A percentile compares a stretch with the other conserved stretches of the same genome.
Evolutionary conservation across 2,888 invertebrate genomes (phyloP).

Genomic region (Lissonota sp.): DNA sequence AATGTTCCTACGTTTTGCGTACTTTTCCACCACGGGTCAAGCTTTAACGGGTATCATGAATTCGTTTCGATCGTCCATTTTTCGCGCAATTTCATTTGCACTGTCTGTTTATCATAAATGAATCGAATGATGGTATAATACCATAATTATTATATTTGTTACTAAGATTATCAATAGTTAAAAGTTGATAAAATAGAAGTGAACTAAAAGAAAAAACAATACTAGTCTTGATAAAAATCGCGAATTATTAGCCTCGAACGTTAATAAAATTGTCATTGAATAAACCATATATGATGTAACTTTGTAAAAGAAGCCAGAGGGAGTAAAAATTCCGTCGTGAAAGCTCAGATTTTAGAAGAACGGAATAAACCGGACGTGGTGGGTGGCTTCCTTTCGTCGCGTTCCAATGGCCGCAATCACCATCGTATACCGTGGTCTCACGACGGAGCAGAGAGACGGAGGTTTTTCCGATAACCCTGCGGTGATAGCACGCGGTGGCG

Average conservation of each 20-base stretch:
- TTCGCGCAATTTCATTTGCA: not conserved
- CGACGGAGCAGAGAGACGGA: slow-evolving; percentile 25
- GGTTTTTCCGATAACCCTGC: slow-evolving; percentile 64
- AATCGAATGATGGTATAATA: too few relatives aligned
- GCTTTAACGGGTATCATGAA: too few relatives aligned
- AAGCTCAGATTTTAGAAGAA: slow-evolving; percentile 50
- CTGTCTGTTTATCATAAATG: too few relatives aligned
- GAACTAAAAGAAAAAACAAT: too few relatives aligned
- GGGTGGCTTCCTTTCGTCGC: slow-evolving; percentile 29
- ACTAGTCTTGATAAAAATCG: not conserved
- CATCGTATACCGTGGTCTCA: not conserved
- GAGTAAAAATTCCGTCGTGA: slow-evolving; percentile 50
- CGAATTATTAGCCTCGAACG: not conserved
- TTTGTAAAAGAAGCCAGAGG: slow-evolving; percentile 24
- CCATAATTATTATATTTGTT: too few relatives aligned
- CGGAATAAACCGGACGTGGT: slow-evolving; percentile 51
- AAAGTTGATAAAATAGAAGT: not conserved
- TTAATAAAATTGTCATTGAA: slow-evolving; percentile 3
- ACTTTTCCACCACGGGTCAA: too few relatives aligned
- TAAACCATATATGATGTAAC: slow-evolving; percentile 15
- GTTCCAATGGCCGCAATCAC: not conserved
- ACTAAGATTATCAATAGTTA: too few relatives aligned
- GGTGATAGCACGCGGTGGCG: slow-evolving; percentile 44
- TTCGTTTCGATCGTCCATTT: not conserved
- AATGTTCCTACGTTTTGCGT: too few relatives aligned